Percentiles rank a stretch among this genome's conserved stretches.
Evolutionary conservation across 2,797 vertebrate species (phyloP).

Genomic region (Okamejei kenojei): DNA sequence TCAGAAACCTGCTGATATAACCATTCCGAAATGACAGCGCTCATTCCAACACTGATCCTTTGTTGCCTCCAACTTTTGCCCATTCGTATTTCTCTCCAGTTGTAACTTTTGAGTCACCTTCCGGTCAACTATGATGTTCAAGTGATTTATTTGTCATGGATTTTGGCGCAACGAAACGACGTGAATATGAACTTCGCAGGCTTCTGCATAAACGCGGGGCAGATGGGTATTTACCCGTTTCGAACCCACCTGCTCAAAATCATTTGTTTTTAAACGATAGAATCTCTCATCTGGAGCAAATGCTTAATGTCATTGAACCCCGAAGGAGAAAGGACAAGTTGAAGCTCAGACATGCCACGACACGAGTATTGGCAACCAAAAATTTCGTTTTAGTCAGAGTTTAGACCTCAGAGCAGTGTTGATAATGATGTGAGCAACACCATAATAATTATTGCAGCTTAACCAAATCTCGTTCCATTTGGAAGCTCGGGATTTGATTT

Average conservation of each 20-base stretch:
- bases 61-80: conserved; percentile 68
- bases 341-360: background rate
- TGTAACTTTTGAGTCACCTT: background rate
- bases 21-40: conserved; percentile 67
- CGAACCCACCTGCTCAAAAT: background rate
- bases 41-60: conserved; percentile 66
- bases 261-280: background rate
- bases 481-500: background rate
- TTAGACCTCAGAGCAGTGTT: background rate
- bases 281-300: background rate
- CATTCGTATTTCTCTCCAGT: conserved; percentile 63
- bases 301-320: background rate
- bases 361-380: background rate
- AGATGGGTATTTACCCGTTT: background rate
- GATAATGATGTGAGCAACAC: conserved; percentile 6
- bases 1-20: conserved; percentile 78
- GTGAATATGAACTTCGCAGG: background rate
- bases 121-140: conserved; percentile 5
- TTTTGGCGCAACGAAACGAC: background rate
- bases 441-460: background rate
- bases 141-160: background rate
- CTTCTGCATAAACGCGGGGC: background rate
- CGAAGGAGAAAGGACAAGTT: background rate
- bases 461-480: conserved; percentile 26
- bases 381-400: background rate